Evolutionary conservation across 2,113 vertebrate species (phyloP).

Genomic region (Emydocephalus ijimae): DNA sequence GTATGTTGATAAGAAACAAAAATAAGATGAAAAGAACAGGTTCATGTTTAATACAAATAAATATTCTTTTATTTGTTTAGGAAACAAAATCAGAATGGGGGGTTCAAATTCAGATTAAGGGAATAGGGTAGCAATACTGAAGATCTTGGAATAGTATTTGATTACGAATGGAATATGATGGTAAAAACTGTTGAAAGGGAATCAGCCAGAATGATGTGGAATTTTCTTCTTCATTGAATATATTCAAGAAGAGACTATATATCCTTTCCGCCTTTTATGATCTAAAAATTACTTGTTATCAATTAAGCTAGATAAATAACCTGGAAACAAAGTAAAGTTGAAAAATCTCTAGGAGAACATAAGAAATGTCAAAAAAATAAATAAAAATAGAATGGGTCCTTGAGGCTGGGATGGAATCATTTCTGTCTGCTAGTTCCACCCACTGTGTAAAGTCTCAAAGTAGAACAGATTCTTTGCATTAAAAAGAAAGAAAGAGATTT

Average conservation of each 20-base stretch:
- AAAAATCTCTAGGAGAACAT: not conserved
- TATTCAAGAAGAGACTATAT: not conserved
- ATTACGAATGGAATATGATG: not conserved
- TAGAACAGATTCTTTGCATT: not conserved
- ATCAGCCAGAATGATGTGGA: not conserved
- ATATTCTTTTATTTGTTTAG: not conserved
- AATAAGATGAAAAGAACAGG: not conserved
- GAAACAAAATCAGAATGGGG: not conserved
- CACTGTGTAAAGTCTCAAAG: not conserved
- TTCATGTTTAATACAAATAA: not conserved
- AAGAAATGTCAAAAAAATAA: not conserved
- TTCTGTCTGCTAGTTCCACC: not conserved
- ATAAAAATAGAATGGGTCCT: not conserved
- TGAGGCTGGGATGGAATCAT: not conserved
- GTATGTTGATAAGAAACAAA: not conserved
- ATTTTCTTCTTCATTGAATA: not conserved
- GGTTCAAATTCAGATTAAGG: not conserved
- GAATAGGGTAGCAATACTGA: not conserved
- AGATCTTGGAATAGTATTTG: not conserved
- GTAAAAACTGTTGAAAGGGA: not conserved
- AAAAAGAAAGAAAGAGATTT: not conserved
- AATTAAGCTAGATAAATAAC: not conserved
- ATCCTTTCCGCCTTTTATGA: not conserved
- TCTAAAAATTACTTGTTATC: not conserved
- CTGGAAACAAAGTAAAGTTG: not conserved